Percentiles rank a stretch among this genome's conserved stretches.
Conservation (phyloP, 2,113 vertebrate genomes). For the Mola mola region DNA sequence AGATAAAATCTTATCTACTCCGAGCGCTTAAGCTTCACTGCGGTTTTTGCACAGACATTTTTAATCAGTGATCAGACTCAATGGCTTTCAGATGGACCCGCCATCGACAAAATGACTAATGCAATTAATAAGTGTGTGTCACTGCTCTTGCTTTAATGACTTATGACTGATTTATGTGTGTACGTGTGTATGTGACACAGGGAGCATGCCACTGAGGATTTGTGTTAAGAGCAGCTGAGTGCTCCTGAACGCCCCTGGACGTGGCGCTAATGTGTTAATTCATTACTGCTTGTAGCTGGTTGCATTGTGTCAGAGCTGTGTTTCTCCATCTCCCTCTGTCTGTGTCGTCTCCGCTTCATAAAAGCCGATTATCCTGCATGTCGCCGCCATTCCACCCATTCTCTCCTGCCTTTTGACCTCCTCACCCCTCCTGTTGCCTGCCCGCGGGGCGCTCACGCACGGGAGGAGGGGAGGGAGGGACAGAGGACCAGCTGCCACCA, state of each 20-base stretch:
- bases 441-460: conserved; percentile 72
- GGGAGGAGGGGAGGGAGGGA: conserved; percentile 61
- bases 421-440: conserved; percentile 86
- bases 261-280: conserved; percentile 79
- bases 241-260: conserved; percentile 65
- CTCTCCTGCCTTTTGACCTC: conserved; percentile 86
- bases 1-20: conserved; percentile 42
- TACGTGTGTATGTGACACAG: conserved; percentile 16
- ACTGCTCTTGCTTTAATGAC: conserved; percentile 57
- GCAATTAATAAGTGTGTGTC: conserved; percentile 67
- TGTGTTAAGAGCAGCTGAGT: conserved; percentile 77
- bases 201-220: conserved; percentile 34
- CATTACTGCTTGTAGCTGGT: conserved; percentile 76
- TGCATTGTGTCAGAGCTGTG: conserved; percentile 72
- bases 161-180: conserved; percentile 64
- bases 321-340: conserved; percentile 59
- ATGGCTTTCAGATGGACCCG: conserved; percentile 41
- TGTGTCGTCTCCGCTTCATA: conserved; percentile 79
- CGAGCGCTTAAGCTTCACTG: conserved; percentile 58
- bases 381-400: conserved; percentile 68
- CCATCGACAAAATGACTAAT: conserved; percentile 65
- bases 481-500: conserved; percentile 84
- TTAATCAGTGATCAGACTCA: conserved; percentile 22
- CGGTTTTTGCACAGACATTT: conserved; percentile 29
- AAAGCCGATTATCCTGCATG: conserved; percentile 85